Base-by-base conservation (phyloP, 2,888 invertebrate genomes). In the Drosophila parthenogenetica region DNA sequence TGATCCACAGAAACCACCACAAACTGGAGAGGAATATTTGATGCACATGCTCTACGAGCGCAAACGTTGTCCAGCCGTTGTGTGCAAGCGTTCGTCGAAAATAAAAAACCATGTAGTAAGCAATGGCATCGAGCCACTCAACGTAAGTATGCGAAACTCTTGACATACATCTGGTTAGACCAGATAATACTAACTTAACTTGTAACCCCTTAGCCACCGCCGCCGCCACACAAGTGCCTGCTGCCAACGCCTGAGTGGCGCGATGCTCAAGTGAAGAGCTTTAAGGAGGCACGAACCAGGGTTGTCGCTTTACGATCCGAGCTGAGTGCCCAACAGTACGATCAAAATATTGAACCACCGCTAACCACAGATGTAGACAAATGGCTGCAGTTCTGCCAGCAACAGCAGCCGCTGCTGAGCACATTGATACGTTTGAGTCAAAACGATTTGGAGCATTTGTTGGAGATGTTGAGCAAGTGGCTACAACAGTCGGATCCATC, bases 201-300 rank as follows among this genome's bases (percentile, higher is more conserved):
- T 29, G 7, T 8, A 8, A 29, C 29, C 8, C 8, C 2, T 22
- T 35, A 74, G 81, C 71, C 39, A 13, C 79, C 69, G 0, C 29
- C 69, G 40, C 46, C 81, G 37, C 61, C 85, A 0, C 86, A 89
- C 13, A 70, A 60, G 13, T 65, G 73, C n/a, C 70, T 91, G n/a
- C 73, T 90, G 43, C 90, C 92, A 4, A 91, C 92, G 5, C 72
- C 79, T 0, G 91, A 92, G 67, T 92, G 92, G 92, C 89, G 90
- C 29, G 66, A 79, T 11, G 72, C 71, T 0, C 92, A 92, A 64
- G 76, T 82, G 1, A 67, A 77, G 2, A 87, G 87, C 60, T 92
- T 92, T 54, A 66, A 77, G n/a, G 62, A 57, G n/a, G 68, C 89
- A 14, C 87, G 89, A 53, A 69, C 77, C 3, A 74, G 82, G 57